phyloP scores from a whole-genome alignment of 2,113 vertebrate genomes.

The Hippocampus zosterae region DNA sequence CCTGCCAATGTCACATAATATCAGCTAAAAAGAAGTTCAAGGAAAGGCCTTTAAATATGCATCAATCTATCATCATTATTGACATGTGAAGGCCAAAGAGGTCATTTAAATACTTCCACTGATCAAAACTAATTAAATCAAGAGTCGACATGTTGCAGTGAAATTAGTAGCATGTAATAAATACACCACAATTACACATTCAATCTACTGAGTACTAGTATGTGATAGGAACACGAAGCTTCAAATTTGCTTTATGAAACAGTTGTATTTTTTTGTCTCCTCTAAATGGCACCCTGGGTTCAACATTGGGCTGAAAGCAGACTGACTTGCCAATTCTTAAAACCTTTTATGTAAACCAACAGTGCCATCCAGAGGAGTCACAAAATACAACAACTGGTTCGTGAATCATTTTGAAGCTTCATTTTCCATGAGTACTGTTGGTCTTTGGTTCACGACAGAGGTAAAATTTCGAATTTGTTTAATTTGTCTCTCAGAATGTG shows the following conservation, averaged over 20 bases:
- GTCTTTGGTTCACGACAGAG: background rate
- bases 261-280: too few species aligned
- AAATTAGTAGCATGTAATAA: background rate
- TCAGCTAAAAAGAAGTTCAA: constrained; percentile 12
- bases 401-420: too few species aligned
- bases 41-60: constrained; percentile 20
- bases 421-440: background rate
- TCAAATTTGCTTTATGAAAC: too few species aligned
- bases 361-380: too few species aligned
- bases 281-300: too few species aligned
- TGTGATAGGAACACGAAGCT: too few species aligned
- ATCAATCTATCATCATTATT: constrained; percentile 27
- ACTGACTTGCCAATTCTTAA: too few species aligned
- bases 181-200: background rate
- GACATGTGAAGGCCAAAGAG: constrained; percentile 9
- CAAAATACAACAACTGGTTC: too few species aligned
- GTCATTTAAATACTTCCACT: constrained; percentile 14
- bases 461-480: background rate
- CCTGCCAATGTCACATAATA: constrained; percentile 20
- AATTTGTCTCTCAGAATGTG: background rate
- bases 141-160: constrained; percentile 3
- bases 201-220: background rate
- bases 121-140: constrained; percentile 12
- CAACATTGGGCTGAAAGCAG: too few species aligned
- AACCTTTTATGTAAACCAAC: too few species aligned